Conservation (phyloP, 2,797 vertebrate genomes). For the Crocidura indochinensis region DNA sequence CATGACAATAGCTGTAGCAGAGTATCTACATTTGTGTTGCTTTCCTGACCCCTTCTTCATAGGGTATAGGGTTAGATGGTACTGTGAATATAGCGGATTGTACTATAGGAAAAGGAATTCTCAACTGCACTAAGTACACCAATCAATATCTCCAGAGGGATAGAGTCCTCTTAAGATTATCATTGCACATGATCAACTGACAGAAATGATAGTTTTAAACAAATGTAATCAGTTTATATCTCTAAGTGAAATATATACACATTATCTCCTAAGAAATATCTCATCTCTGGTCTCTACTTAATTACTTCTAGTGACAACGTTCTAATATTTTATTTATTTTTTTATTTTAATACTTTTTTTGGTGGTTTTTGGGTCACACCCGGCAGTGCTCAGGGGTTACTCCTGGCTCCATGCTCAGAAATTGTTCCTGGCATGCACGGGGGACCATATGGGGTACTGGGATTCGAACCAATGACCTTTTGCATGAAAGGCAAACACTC, state of each 20-base stretch:
- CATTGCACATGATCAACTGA: not conserved
- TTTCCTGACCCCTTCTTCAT: too few species aligned
- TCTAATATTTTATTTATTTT: conserved; percentile 23
- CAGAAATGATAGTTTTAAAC: conserved; percentile 6
- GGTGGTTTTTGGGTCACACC: too few species aligned
- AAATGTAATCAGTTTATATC: not conserved
- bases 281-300: not conserved
- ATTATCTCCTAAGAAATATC: conserved; percentile 14
- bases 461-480: too few species aligned
- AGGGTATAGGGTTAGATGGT: not conserved
- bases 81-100: not conserved
- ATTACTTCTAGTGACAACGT: conserved; percentile 30
- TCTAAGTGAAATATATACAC: not conserved
- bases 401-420: too few species aligned
- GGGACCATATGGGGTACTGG: too few species aligned
- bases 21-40: not conserved
- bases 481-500: too few species aligned
- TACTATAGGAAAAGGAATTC: not conserved
- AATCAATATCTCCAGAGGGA: not conserved
- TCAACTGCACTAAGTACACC: not conserved
- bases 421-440: too few species aligned
- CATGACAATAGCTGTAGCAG: not conserved
- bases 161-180: not conserved
- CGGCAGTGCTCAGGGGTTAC: too few species aligned
- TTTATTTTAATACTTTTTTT: too few species aligned